A percentile compares a stretch with the other conserved stretches of the same genome.
These are phyloP conservation scores for Gryon sp. DNA, from an alignment of 1,140 invertebrate species.

Conservation along the genomic window DNA sequence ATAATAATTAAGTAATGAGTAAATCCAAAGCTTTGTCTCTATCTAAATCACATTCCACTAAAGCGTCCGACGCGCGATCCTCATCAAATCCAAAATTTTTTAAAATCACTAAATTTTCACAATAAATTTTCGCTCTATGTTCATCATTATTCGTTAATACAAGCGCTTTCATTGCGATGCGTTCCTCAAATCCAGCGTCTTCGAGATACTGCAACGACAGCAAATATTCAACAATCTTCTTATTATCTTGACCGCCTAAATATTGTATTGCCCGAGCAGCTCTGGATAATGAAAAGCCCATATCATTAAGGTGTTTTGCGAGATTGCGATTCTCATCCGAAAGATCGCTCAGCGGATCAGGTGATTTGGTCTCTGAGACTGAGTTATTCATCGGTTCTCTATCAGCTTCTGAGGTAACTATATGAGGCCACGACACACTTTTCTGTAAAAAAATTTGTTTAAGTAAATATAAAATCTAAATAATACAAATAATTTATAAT, in stretches of 20 bases:
- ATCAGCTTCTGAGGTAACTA: constrained; percentile 66
- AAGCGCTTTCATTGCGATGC: constrained; percentile 81
- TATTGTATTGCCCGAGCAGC: constrained; percentile 87
- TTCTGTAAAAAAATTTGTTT: constrained; percentile 68
- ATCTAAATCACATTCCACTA: constrained; percentile 89
- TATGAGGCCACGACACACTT: constrained; percentile 74
- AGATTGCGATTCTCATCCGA: constrained; percentile 82
- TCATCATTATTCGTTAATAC: constrained; percentile 77
- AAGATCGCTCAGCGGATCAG: constrained; percentile 66
- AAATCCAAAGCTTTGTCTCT: constrained; percentile 92
- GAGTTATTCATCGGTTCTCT: constrained; percentile 31
- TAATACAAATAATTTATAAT: too few species aligned
- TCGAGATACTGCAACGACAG: constrained; percentile 80
- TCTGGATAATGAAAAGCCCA: constrained; percentile 91
- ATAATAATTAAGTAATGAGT: constrained; percentile 88
- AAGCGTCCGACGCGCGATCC: constrained; percentile 85
- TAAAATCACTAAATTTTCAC: constrained; percentile 83
- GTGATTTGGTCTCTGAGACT: constrained; percentile 56
- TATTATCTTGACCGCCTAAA: constrained; percentile 87
- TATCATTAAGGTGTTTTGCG: constrained; percentile 86
- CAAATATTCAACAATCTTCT: constrained; percentile 84
- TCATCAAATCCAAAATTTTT: constrained; percentile 91
- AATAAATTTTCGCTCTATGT: constrained; percentile 79
- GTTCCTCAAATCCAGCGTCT: constrained; percentile 85
- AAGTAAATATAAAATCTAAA: neutral